Conservation (phyloP, 2,888 invertebrate species). For the Crossocerus cetratus region DNA sequence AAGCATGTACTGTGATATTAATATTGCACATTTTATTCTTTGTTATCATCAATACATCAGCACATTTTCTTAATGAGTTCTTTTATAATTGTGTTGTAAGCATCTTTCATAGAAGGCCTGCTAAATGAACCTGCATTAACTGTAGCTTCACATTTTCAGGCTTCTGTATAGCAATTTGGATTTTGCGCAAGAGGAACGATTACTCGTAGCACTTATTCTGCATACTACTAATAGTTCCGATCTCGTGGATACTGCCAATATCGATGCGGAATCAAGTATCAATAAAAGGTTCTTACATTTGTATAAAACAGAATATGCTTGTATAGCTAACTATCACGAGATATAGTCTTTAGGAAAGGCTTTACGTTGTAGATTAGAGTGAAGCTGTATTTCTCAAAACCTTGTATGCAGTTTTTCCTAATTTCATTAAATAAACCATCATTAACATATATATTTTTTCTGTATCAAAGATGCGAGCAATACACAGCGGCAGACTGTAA, state of each 20-base stretch:
- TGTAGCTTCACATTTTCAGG: slow-evolving; percentile 57
- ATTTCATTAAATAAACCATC: too few species aligned
- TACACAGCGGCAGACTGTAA: slow-evolving; percentile 23
- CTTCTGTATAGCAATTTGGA: slow-evolving; percentile 70
- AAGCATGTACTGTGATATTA: too few species aligned
- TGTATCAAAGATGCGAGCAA: slow-evolving; percentile 43
- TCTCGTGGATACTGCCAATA: slow-evolving; percentile 27
- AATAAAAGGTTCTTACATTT: slow-evolving; percentile 41
- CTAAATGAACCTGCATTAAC: too few species aligned
- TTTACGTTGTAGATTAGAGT: too few species aligned
- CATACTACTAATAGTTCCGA: slow-evolving; percentile 38
- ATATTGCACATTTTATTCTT: too few species aligned
- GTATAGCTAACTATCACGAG: too few species aligned
- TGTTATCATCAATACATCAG: too few species aligned
- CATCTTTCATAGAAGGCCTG: not conserved
- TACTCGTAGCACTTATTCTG: slow-evolving; percentile 62
- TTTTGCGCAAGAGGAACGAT: slow-evolving; percentile 63
- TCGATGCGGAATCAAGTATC: slow-evolving; percentile 24
- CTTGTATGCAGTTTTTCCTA: too few species aligned
- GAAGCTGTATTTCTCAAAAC: too few species aligned
- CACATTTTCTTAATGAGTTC: too few species aligned
- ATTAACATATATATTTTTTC: slow-evolving; percentile 9
- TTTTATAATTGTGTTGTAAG: not conserved
- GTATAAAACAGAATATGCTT: too few species aligned
- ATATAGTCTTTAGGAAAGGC: too few species aligned